Base-by-base conservation (phyloP, 1,140 invertebrate genomes). In the Drosophila littoralis region DNA sequence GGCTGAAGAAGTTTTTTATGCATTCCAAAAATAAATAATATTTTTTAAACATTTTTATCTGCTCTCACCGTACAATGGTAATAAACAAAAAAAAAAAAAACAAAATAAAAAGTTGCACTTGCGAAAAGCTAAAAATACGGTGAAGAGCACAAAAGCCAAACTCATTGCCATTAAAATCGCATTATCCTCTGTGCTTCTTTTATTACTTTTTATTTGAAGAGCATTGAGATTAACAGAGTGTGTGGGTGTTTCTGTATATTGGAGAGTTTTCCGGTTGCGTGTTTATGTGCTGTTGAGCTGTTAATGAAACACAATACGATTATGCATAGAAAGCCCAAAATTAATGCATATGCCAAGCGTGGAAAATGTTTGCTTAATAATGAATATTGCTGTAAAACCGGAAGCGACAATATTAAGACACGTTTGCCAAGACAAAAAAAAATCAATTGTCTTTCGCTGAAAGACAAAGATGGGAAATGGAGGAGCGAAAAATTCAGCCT, bases 151-250 rank as follows among this genome's bases (percentile, higher is more conserved):
- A 89, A 89, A 89, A 88, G 84, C 84, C 84, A 77, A 88, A 78
- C 80, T 88, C 84, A 66, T 88, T 89, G 84, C 83, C 83, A 88
- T 88, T 88, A 88, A 88, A 88, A 89, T 89, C 83, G 80, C 83
- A 88, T 88, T 88, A 88, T 88, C 84, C 83, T 84, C 83, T 88
- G 83, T 88, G 84, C 80, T 69, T 55, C 57, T 86, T 88, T 88
- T 88, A 88, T 88, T 82, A 83, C 80, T 88, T 88, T 88, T 83
- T 72, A 84, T 88, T 89, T 89, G 77, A 72, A 80, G 84, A 74
- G 84, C 50, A 77, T 70, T 67, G 59, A 77, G 70, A 86, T 65
- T 65, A 73, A 32, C 42, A 40, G 57, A n/a, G 22, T 33, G 46
- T 38, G 45, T 59, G 45, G 38, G 32, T 13, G 28, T 45, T 32